Evolutionary conservation across 2,888 invertebrate species (phyloP), one percentile per base, ranked within the genome.

Genomic region (Hyposoter didymator): DNA sequence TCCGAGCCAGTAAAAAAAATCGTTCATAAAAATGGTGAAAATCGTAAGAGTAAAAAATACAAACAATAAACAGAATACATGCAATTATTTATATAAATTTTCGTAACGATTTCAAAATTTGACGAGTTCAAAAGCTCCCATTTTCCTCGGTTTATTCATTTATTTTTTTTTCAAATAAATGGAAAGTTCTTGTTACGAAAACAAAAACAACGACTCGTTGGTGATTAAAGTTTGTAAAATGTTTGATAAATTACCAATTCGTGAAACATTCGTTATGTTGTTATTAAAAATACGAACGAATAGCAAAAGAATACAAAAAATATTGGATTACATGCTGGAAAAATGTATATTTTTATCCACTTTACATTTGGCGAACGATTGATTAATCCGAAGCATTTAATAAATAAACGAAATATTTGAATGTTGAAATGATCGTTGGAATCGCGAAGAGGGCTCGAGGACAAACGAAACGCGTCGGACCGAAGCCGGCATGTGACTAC

Each of bases 401-500:
- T 22, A 0, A 59, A 14, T 28, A 5, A 59, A 28, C 28, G 1
- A 28, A 12, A 28, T 59, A 59, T 28, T 59, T 59, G 55, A 22
- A 28, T 59, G 12, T 22, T 28, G 12, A 28, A 55, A 59, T 12
- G 5, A 59, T 59, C 5, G 52, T 59, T 59, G 82, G 69, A 69
- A 64, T 49, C 47, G 43, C 62, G 35, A 67, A 67, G 39, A 66
- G 43, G 73, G 49, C 74, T 72, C 52, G 78, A 74, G 73, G 72
- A 74, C 82, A 59, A 75, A 86, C 84, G 85, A 84, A 88, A 78
- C 87, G 87, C 87, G 87, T 84, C 88, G 87, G 89, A 90, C 90
- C 89, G 89, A 88, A 88, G 88, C 88, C 91, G 90, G 91, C 92
- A 92, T 91, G 92, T 92, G 92, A 93, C 93, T 92, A 88, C 89